phyloP scores from a whole-genome alignment of 2,113 vertebrate species.

The Lophotis ruficrista region DNA sequence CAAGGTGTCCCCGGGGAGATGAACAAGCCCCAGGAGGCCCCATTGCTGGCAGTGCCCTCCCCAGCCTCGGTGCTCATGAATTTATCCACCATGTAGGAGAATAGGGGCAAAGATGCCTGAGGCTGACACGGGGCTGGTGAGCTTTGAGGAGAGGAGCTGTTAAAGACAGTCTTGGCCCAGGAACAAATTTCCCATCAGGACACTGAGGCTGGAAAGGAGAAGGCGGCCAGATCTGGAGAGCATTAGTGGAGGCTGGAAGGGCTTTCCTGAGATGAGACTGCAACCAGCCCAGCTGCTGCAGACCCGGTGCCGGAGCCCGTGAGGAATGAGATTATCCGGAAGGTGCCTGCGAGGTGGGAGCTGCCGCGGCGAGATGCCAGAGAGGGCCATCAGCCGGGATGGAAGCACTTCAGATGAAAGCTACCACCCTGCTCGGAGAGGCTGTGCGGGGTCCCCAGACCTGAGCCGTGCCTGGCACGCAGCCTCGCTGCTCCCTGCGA shows the following conservation, averaged over 20 bases:
- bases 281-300: not conserved
- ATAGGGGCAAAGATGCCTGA: not conserved
- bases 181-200: not conserved
- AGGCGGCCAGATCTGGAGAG: not conserved
- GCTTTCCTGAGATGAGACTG: not conserved
- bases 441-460: accelerated
- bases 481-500: not conserved
- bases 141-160: not conserved
- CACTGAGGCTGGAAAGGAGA: not conserved
- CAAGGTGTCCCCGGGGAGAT: not conserved
- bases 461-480: not conserved
- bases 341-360: not conserved
- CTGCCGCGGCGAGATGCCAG: accelerated
- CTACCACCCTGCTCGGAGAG: not conserved
- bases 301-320: accelerated
- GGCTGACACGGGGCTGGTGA: not conserved
- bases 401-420: not conserved
- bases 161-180: not conserved
- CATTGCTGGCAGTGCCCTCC: not conserved
- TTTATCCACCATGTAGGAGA: accelerated
- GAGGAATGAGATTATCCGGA: not conserved
- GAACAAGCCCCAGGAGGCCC: not conserved
- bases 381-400: accelerated
- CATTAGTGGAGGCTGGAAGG: not conserved
- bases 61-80: not conserved